Conservation (phyloP, 2,113 vertebrate genomes). For the Cercocebus atys region DNA sequence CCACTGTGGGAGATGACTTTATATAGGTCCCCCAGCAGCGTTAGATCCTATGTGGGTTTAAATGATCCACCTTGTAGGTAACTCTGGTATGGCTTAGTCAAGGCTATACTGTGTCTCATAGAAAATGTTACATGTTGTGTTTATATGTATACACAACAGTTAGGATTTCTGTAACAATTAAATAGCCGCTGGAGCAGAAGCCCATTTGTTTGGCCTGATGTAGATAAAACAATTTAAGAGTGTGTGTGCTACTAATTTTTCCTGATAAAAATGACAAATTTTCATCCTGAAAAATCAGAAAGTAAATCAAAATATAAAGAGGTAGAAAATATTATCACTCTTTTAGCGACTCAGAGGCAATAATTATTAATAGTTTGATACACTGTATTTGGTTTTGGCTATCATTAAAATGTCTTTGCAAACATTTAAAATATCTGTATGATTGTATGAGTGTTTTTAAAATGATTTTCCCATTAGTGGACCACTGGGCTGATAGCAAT, state of each 20-base stretch:
- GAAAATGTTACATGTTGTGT: neutral
- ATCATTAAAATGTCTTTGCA: neutral
- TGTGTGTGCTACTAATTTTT: neutral
- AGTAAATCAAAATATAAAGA: constrained; percentile 4
- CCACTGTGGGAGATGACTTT: neutral
- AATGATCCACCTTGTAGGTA: neutral
- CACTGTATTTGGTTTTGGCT: neutral
- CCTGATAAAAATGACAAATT: neutral
- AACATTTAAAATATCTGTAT: neutral
- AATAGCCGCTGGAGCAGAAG: neutral
- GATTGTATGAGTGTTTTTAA: neutral
- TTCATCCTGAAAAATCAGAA: constrained; percentile 21
- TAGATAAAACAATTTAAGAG: neutral
- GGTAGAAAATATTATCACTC: neutral
- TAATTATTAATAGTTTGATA: neutral
- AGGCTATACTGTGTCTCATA: neutral
- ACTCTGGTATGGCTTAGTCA: neutral
- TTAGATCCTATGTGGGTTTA: neutral
- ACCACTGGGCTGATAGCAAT: neutral
- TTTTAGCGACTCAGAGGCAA: neutral
- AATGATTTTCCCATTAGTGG: neutral
- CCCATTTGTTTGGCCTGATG: neutral
- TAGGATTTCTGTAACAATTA: neutral
- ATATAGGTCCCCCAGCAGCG: neutral
- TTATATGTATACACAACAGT: neutral